These are phyloP conservation scores for Pampus argenteus DNA, from an alignment of 2,797 vertebrate species.

Conservation along the genomic window DNA sequence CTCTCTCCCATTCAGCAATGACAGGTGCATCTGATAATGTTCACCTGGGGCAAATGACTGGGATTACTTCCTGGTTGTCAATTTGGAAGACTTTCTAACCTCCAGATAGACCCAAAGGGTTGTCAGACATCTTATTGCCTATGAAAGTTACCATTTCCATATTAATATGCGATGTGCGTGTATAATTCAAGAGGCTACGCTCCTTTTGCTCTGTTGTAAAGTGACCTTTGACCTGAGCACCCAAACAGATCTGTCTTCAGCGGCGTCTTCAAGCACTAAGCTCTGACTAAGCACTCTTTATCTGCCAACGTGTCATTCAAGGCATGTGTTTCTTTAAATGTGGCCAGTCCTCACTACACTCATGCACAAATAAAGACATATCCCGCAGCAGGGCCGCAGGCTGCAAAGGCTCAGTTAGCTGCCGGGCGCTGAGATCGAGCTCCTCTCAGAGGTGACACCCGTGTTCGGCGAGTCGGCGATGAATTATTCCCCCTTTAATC, in stretches of 20 bases:
- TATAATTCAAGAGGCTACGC: constrained; percentile 50
- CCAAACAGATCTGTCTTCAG: not conserved
- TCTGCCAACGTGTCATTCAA: constrained; percentile 4
- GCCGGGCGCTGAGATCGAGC: constrained; percentile 12
- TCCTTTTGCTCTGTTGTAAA: not conserved
- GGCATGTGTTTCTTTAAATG: constrained; percentile 11
- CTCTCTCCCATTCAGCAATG: constrained; percentile 44
- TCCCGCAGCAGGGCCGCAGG: constrained; percentile 28
- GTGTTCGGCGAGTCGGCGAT: constrained; percentile 24
- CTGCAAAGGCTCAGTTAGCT: not conserved
- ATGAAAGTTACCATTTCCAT: constrained; percentile 35
- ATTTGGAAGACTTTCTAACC: constrained; percentile 51
- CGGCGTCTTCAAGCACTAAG: constrained; percentile 15
- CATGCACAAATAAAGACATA: constrained; percentile 13
- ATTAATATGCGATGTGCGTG: constrained; percentile 23
- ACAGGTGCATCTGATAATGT: constrained; percentile 60
- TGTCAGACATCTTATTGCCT: constrained; percentile 20
- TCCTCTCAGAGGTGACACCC: constrained; percentile 43
- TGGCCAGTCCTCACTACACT: constrained; percentile 25
- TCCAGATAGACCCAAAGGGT: constrained; percentile 29
- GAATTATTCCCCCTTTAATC: constrained; percentile 61
- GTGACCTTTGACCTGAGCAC: constrained; percentile 50
- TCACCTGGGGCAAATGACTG: constrained; percentile 49
- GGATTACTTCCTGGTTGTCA: constrained; percentile 44
- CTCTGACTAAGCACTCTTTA: constrained; percentile 5